Conservation (phyloP, 2,888 invertebrate genomes). For the Ditylenchus weischeri region DNA sequence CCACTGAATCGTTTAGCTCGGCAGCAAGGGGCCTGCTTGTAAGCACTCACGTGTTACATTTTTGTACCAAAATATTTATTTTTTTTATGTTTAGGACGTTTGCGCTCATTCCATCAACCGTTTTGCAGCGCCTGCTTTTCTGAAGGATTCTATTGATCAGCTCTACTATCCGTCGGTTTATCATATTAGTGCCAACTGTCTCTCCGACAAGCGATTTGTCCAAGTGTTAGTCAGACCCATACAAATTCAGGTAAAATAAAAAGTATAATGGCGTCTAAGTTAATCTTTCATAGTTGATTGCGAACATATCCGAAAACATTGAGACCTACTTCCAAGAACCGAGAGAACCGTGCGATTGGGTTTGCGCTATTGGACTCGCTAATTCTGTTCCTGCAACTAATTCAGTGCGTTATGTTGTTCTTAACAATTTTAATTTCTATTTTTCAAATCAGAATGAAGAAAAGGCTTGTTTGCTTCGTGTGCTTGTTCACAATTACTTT, state of each 20-base stretch:
- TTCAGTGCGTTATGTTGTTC: constrained; percentile 13
- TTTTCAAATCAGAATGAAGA: constrained; percentile 23
- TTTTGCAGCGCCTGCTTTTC: constrained; percentile 22
- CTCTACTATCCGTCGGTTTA: constrained; percentile 24
- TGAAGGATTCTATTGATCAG: constrained; percentile 26
- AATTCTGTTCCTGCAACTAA: constrained; percentile 22
- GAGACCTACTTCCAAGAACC: constrained; percentile 18
- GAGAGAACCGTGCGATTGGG: constrained; percentile 12
- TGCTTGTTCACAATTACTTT: constrained; percentile 21
- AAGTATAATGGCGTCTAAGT: not conserved
- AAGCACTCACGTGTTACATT: not conserved
- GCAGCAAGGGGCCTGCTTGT: not conserved
- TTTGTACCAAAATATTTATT: not conserved
- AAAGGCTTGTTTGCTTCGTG: constrained; percentile 20
- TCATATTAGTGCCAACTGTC: constrained; percentile 14
- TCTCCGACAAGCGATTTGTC: constrained; percentile 11
- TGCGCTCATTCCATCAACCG: constrained; percentile 8
- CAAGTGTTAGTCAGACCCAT: constrained; percentile 21
- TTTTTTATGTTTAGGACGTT: constrained; percentile 14
- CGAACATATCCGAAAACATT: constrained; percentile 16
- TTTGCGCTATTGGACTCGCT: constrained; percentile 25
- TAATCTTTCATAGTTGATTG: constrained; percentile 14
- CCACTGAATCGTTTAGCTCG: not conserved
- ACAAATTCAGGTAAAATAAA: constrained; percentile 13
- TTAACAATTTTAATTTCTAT: not conserved